Evolutionary conservation across 2,797 vertebrate genomes (phyloP).

Genomic region (Chaunax sp.): DNA sequence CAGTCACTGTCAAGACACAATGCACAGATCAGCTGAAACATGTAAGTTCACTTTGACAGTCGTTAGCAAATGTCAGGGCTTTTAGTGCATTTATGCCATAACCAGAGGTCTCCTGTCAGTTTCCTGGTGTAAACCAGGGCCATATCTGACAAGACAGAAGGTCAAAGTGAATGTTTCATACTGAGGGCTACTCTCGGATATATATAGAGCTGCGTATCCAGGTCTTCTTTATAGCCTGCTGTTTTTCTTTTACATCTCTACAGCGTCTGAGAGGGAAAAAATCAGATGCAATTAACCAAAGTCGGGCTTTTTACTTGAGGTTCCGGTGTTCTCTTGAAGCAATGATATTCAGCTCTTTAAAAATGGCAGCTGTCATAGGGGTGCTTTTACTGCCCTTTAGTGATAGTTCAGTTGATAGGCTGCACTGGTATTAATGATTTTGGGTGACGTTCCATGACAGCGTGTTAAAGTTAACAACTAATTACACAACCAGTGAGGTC

Average conservation of each 20-base stretch:
- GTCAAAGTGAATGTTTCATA: constrained; percentile 82
- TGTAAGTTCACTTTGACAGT: constrained; percentile 70
- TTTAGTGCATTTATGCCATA: constrained; percentile 74
- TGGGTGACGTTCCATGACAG: constrained; percentile 35
- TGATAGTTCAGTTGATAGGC: constrained; percentile 36
- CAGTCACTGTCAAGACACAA: constrained; percentile 66
- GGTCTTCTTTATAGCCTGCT: constrained; percentile 75
- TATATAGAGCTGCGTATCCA: constrained; percentile 71
- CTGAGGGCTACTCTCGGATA: constrained; percentile 62
- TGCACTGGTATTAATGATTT: constrained; percentile 42
- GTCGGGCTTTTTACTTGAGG: constrained; percentile 35
- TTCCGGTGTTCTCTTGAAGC: constrained; percentile 41
- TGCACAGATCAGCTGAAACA: constrained; percentile 56
- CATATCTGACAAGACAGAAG: constrained; percentile 81
- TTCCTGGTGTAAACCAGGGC: constrained; percentile 65
- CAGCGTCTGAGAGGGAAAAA: constrained; percentile 79
- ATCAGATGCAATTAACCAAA: constrained; percentile 57
- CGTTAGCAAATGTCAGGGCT: constrained; percentile 72
- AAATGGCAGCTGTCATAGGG: constrained; percentile 32
- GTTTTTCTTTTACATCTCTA: constrained; percentile 85
- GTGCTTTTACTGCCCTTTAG: constrained; percentile 34
- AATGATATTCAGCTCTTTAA: constrained; percentile 12
- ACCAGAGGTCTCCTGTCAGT: constrained; percentile 79
- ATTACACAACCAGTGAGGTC: constrained; percentile 53
- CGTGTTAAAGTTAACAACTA: constrained; percentile 36